Percentiles rank a stretch among this genome's conserved stretches.
phyloP scores from a whole-genome alignment of 2,888 invertebrate species.

The Alentia gelatinosa region DNA sequence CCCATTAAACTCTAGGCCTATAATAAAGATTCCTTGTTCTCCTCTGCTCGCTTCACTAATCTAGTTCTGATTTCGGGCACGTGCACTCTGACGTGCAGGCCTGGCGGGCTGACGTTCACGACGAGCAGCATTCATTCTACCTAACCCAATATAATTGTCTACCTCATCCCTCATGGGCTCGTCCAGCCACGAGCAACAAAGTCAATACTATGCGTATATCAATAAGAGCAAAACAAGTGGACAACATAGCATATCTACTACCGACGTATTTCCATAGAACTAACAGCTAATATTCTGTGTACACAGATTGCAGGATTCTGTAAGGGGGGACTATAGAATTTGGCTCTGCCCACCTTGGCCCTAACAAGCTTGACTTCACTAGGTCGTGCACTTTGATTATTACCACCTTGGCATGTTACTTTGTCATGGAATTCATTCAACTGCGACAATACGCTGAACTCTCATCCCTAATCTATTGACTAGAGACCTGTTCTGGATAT shows the following conservation, averaged over 20 bases:
- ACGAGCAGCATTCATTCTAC: neutral
- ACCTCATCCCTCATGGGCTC: neutral
- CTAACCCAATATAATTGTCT: conserved; percentile 6
- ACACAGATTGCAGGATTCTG: conserved; percentile 50
- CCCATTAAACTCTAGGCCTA: conserved; percentile 42
- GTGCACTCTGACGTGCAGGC: neutral
- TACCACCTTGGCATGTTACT: conserved; percentile 21
- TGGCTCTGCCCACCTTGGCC: neutral
- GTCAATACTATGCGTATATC: conserved; percentile 49
- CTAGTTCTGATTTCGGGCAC: neutral
- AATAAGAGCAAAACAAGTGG: conserved; percentile 25
- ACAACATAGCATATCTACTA: conserved; percentile 52
- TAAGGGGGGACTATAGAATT: conserved; percentile 19
- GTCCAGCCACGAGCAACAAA: neutral
- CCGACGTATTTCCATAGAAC: neutral
- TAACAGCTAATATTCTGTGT: conserved; percentile 44
- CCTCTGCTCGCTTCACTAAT: neutral
- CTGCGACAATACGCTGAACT: conserved; percentile 19
- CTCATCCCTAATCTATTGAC: conserved; percentile 61
- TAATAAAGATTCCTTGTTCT: conserved; percentile 24
- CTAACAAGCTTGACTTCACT: neutral
- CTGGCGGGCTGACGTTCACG: neutral
- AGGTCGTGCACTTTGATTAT: conserved; percentile 12
- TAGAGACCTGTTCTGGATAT: conserved; percentile 56
- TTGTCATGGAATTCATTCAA: conserved; percentile 37